Conservation (phyloP, 1,140 invertebrate species). For the Holcopasites calliopsidis region DNA sequence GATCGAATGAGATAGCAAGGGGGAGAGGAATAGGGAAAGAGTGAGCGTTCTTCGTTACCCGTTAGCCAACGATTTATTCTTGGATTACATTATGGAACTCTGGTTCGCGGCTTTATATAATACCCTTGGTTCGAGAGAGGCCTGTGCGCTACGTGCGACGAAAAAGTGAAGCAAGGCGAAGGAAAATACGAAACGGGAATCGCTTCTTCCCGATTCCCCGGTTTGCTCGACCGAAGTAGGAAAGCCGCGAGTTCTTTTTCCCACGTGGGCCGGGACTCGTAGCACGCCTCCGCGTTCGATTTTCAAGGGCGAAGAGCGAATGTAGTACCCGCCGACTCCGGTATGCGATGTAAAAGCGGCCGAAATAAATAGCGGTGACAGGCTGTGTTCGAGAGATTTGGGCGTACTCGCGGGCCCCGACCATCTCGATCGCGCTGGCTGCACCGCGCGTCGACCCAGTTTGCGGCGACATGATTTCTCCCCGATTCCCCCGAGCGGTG, state of each 20-base stretch:
- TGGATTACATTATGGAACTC: constrained; percentile 58
- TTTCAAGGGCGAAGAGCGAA: no score
- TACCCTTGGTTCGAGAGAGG: constrained; percentile 22
- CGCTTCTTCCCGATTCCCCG: not conserved
- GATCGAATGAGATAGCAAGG: not conserved
- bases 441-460: no score
- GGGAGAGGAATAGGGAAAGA: not conserved
- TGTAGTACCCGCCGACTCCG: no score
- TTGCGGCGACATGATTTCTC: no score
- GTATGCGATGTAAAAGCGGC: no score
- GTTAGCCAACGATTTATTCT: constrained; percentile 61
- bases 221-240: not conserved
- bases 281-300: no score
- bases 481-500: no score
- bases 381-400: no score
- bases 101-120: constrained; percentile 56
- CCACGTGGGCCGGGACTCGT: no score
- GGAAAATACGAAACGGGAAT: constrained; percentile 2
- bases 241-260: constrained; percentile 16
- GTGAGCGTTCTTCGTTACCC: constrained; percentile 31
- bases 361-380: no score
- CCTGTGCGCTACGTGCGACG: constrained; percentile 11
- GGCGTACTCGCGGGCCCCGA: no score
- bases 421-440: no score
- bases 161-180: constrained; percentile 1